Evolutionary conservation across 2,888 invertebrate genomes (phyloP), one percentile per base, ranked within the genome.

Genomic region (Phortica magna): DNA sequence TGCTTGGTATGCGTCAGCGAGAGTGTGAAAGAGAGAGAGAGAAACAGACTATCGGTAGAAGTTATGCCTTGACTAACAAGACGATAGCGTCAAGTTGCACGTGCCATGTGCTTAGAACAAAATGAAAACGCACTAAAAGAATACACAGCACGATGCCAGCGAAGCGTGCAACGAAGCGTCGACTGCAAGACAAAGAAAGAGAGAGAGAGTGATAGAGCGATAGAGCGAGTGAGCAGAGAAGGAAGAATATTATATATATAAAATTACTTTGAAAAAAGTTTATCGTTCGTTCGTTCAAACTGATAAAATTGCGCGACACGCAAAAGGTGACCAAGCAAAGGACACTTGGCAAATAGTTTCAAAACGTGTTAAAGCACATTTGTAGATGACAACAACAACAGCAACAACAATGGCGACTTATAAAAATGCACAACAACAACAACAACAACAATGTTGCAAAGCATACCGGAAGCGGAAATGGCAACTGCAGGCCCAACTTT

Each of bases 301-400:
- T 53, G 68, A 70, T 70, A 70, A 70, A 70, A 70, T 70, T 53
- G 48, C 68, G 48, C 48, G 48, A 48, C 48, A 70, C 68, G 48
- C 68, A 22, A 70, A 70, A 70, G 53, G 68, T 53, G 68, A 48
- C 68, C 68, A 48, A 22, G 67, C 67, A 67, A 43, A 67, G 67
- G 43, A 67, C 67, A 67, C 67, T 67, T 67, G 43, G 22, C 53
- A 70, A 48, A 70, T 48, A 70, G 68, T 48, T 70, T 48, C 14
- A 48, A n/a, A 70, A 41, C 31, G 65, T 39, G 39, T 14, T 48
- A 31, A 65, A 22, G 14, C n/a, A 2, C 59, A 65, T 31, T 12
- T 12, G 31, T n/a, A 67, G 31, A 42, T 7, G 7, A 42, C 17
- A 41, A 67, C 41, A 67, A 41, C n/a, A 65, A 65, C 10, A 14